Evolutionary conservation across 2,797 vertebrate species (phyloP), one percentile per base, ranked within the genome.

Genomic region (Pristis pectinata): DNA sequence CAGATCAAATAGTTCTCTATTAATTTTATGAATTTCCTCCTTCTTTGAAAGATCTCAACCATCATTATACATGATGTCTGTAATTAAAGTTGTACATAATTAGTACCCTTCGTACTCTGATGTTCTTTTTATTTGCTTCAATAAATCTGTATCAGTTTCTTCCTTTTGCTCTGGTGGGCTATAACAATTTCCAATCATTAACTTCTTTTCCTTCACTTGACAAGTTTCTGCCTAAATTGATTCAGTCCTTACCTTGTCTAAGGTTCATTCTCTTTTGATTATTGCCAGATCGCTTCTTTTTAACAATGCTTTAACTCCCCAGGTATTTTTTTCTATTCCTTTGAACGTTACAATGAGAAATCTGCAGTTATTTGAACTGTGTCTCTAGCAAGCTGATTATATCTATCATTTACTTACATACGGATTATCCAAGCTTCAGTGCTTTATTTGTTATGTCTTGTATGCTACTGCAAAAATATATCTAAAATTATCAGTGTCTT

Each of bases 71-170:
- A 15, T 34, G 92, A 64, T 41, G 92, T 76, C 70, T 76, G 30
- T 72, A 76, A 94, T 94, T 74, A 94, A 53, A 94, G 70, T 44
- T 49, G 67, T 27, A 49, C 27, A 76, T 53, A 94, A 94, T 94
- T 49, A 34, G 70, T 56, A 53, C 30, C 41, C 92, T 94, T 44
- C 92, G 27, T 94, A 19, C 92, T 56, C 92, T 94, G 70, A 74
- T 76, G 92, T 91, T 91, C 92, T 94, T 94, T 72, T 74, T 94
- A 94, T 94, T 94, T 94, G 92, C 70, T 94, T 94, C 67, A 94
- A 17, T 94, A 94, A 76, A 74, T 94, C 92, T 44, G 94, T 74
- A 94, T 94, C 92, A 74, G 11, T 94, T 94, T 94, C 67, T 94
- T 76, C 70, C 27, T 94, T 94, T 94, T 94, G 92, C 70, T 94